phyloP scores from a whole-genome alignment of 2,113 vertebrate genomes.

The Rousettus leschenaultii region DNA sequence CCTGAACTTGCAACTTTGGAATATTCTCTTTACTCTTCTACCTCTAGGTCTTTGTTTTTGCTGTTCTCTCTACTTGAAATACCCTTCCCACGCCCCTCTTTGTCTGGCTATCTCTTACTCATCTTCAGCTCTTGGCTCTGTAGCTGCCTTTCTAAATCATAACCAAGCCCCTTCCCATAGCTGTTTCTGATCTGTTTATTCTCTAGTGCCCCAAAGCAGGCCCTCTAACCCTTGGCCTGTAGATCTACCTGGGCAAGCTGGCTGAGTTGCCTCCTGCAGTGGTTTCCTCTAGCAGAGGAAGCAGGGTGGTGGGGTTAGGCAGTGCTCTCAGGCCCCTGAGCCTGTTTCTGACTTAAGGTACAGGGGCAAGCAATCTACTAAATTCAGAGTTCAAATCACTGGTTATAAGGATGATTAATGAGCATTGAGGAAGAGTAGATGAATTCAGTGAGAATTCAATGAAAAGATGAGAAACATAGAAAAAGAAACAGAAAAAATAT shows the following conservation, averaged over 20 bases:
- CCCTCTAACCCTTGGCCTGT: neutral
- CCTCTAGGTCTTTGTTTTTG: neutral
- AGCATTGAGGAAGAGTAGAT: too few relatives aligned
- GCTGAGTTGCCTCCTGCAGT: neutral
- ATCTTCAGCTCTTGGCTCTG: neutral
- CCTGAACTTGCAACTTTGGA: neutral
- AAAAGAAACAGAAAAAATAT: too few relatives aligned
- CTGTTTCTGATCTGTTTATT: neutral
- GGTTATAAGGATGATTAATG: too few relatives aligned
- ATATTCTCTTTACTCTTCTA: neutral
- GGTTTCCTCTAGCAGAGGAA: neutral
- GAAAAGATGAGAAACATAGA: too few relatives aligned
- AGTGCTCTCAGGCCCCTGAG: neutral
- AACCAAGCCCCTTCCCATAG: neutral
- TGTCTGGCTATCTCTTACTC: neutral
- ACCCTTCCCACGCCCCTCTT: neutral
- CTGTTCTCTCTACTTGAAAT: neutral
- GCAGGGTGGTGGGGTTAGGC: neutral
- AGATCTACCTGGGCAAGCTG: neutral
- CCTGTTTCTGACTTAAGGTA: neutral
- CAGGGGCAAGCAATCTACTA: neutral
- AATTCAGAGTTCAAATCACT: too few relatives aligned
- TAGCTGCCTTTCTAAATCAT: neutral
- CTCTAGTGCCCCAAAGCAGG: neutral
- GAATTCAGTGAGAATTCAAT: too few relatives aligned